Conservation (phyloP, 1,140 invertebrate species). For the Heliconius himera region DNA sequence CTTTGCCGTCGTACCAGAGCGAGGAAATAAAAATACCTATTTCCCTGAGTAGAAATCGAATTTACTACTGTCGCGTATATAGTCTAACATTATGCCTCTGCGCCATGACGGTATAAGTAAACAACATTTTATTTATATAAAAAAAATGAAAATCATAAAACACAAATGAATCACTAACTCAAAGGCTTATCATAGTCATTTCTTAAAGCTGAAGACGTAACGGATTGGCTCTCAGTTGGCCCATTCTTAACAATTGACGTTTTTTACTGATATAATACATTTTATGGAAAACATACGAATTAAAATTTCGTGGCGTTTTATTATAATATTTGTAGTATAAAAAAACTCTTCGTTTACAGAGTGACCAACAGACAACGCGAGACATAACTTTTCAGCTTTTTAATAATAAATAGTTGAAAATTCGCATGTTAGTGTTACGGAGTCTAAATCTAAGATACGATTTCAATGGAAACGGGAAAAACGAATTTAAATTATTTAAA, state of each 20-base stretch:
- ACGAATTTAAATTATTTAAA: too few relatives aligned
- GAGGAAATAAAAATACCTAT: too few relatives aligned
- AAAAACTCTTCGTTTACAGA: too few relatives aligned
- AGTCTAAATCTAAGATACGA: too few relatives aligned
- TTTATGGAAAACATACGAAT: not conserved
- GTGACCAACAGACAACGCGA: too few relatives aligned
- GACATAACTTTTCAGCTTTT: too few relatives aligned
- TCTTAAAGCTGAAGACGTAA: constrained; percentile 19
- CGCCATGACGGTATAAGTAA: not conserved
- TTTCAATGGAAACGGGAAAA: too few relatives aligned
- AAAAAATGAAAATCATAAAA: not conserved
- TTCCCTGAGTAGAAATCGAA: too few relatives aligned
- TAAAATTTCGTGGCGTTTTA: not conserved
- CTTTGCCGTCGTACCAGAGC: not conserved
- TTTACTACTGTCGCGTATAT: too few relatives aligned
- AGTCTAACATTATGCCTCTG: not conserved
- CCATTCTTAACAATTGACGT: constrained; percentile 25
- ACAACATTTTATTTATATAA: not conserved
- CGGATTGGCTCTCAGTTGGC: constrained; percentile 22
- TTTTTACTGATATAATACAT: constrained; percentile 23
- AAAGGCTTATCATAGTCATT: constrained; percentile 1
- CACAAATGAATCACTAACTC: not conserved
- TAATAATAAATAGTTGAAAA: too few relatives aligned
- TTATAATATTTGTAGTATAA: too few relatives aligned
- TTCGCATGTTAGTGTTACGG: too few relatives aligned